These are phyloP conservation scores for Chrysotoxum bicinctum DNA, from an alignment of 2,888 invertebrate species.

Conservation along the genomic window DNA sequence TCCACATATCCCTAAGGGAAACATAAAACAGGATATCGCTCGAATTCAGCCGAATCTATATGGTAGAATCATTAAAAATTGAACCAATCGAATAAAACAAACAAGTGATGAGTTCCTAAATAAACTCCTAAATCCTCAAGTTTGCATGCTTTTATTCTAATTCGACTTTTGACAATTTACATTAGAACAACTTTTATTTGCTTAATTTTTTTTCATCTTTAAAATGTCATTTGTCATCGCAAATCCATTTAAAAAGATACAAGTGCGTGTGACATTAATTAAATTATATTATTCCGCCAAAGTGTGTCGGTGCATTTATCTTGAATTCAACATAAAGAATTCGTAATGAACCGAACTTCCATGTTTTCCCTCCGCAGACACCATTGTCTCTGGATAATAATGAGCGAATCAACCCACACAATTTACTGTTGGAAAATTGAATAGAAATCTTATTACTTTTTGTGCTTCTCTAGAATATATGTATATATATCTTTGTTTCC, in stretches of 20 bases:
- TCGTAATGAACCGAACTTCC: not conserved
- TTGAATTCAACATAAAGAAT: not conserved
- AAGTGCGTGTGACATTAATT: not conserved
- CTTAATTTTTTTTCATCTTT: not conserved
- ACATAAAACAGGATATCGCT: too few relatives aligned
- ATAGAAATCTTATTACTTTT: not conserved
- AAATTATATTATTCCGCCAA: not conserved
- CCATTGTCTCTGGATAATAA: not conserved
- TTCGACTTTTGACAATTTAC: too few relatives aligned
- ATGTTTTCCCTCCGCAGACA: not conserved
- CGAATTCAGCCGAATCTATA: too few relatives aligned
- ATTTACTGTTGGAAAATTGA: not conserved
- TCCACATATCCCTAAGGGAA: too few relatives aligned
- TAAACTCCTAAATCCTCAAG: too few relatives aligned
- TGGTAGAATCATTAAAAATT: too few relatives aligned
- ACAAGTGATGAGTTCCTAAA: too few relatives aligned
- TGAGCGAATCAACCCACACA: not conserved
- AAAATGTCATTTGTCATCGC: not conserved
- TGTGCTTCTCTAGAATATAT: not conserved
- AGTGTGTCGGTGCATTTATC: not conserved
- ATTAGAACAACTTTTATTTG: too few relatives aligned
- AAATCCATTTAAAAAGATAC: not conserved
- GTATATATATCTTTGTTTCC: not conserved
- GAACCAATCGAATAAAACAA: too few relatives aligned
- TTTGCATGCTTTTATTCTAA: too few relatives aligned